Percentiles rank a stretch among this genome's conserved stretches.
Evolutionary conservation across 2,797 vertebrate species (phyloP).

Genomic region (Diglossa cyanea): DNA sequence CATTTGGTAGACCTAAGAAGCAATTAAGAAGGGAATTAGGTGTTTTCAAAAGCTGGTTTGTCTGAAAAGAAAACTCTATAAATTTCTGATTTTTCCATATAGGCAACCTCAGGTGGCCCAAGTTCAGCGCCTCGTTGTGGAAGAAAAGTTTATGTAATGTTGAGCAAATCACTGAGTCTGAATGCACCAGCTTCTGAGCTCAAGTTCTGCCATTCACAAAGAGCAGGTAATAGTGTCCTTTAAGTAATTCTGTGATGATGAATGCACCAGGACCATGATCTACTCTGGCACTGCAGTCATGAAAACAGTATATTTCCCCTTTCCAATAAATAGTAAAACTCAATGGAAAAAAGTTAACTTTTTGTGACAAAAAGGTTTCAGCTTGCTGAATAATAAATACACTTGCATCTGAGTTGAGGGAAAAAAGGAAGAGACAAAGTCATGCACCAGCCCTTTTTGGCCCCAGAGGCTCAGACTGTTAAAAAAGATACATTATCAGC

Average conservation of each 20-base stretch:
- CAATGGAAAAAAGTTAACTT: not conserved
- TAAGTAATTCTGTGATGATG: not conserved
- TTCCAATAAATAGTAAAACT: not conserved
- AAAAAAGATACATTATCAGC: constrained; percentile 38
- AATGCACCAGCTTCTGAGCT: not conserved
- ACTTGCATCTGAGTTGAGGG: not conserved
- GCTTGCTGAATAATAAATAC: not conserved
- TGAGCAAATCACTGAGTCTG: not conserved
- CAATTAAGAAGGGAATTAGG: not conserved
- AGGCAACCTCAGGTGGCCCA: not conserved
- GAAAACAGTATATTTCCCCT: not conserved
- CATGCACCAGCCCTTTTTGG: not conserved
- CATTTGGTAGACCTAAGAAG: not conserved
- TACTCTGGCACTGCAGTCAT: not conserved
- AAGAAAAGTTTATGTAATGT: not conserved
- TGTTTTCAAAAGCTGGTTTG: not conserved
- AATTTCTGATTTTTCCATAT: not conserved
- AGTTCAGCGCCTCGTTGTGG: not conserved
- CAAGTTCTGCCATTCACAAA: not conserved
- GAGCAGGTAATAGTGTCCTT: not conserved
- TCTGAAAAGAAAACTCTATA: not conserved
- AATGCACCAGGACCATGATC: not conserved
- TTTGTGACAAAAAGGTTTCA: not conserved
- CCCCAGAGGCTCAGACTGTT: constrained; percentile 35
- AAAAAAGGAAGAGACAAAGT: not conserved